phyloP scores from a whole-genome alignment of 2,797 vertebrate species.

The Scolopax bukidnonensis region DNA sequence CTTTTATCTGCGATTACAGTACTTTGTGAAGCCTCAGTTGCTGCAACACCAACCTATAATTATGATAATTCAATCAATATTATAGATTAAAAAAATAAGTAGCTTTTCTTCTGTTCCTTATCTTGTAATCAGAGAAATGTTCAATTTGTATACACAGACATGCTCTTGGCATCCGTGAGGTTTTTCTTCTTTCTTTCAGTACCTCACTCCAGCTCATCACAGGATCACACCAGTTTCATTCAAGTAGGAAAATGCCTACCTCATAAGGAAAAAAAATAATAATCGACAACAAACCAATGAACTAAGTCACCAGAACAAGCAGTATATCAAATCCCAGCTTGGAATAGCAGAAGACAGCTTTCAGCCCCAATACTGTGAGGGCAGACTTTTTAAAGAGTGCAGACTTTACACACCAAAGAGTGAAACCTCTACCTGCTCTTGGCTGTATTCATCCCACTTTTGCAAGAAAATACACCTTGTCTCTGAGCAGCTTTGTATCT shows the following conservation, averaged over 20 bases:
- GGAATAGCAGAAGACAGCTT: neutral
- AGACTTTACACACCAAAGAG: neutral
- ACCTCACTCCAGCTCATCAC: neutral
- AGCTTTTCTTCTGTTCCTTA: slow-evolving; percentile 8
- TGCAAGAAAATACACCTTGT: neutral
- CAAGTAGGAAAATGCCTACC: neutral
- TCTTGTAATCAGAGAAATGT: neutral
- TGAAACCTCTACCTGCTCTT: neutral
- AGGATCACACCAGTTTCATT: neutral
- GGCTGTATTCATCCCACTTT: neutral
- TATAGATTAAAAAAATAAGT: slow-evolving; percentile 1
- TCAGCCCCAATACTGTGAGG: neutral
- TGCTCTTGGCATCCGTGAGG: neutral
- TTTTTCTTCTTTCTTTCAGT: neutral
- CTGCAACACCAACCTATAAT: neutral
- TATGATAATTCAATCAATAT: slow-evolving; percentile 23
- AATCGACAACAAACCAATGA: neutral
- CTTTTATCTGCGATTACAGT: neutral
- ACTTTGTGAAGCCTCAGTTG: neutral
- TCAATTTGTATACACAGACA: neutral
- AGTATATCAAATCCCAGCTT: neutral
- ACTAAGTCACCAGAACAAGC: neutral
- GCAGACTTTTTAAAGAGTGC: neutral
- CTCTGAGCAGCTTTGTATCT: neutral
- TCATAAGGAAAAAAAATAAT: neutral